Conservation (phyloP, 2,888 invertebrate species). For the Ceratothoa steindachneri region DNA sequence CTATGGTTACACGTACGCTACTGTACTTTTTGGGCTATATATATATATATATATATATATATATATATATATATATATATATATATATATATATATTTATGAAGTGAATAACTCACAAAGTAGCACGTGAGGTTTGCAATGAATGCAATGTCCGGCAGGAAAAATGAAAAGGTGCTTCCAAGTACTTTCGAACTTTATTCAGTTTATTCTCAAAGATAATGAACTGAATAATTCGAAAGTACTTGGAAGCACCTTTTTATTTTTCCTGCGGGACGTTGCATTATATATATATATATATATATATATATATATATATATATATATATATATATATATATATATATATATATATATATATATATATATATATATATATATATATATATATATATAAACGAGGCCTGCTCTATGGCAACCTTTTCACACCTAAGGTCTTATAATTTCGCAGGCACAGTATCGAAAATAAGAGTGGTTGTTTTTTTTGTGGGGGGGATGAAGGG, state of each 20-base stretch:
- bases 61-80: no score
- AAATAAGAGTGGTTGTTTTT: no score
- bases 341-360: not conserved
- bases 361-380: no score
- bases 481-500: no score
- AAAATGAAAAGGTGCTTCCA: not conserved
- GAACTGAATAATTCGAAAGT: not conserved
- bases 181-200: not conserved
- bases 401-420: no score
- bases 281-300: not conserved
- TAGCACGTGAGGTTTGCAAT: not conserved
- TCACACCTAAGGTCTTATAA: no score
- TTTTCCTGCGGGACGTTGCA: not conserved
- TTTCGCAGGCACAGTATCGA: no score
- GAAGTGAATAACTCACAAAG: not conserved
- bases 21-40: no score
- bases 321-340: not conserved
- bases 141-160: not conserved
- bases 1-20: no score
- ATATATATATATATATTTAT: not conserved
- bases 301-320: not conserved
- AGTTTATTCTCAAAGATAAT: not conserved
- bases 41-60: no score
- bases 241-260: not conserved
- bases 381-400: no score